phyloP scores from a whole-genome alignment of 1,140 invertebrate species.

The Drosophila insularis region DNA sequence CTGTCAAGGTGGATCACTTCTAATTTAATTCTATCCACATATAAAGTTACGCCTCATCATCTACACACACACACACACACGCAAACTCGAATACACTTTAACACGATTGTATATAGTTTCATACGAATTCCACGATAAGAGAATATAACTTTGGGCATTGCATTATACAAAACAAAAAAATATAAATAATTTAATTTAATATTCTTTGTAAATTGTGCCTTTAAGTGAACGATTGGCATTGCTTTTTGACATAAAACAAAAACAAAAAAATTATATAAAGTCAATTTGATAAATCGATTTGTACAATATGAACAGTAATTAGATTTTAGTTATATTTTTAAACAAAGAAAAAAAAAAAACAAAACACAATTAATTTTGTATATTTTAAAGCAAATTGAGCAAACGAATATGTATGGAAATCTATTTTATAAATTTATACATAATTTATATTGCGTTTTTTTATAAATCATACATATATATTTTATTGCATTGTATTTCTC shows the following conservation, averaged over 20 bases:
- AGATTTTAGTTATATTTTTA: slow-evolving; percentile 37
- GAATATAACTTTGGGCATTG: slow-evolving; percentile 47
- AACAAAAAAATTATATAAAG: slow-evolving; percentile 32
- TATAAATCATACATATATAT: slow-evolving; percentile 40
- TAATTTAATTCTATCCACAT: slow-evolving; percentile 73
- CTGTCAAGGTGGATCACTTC: slow-evolving; percentile 95
- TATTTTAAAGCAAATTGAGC: slow-evolving; percentile 53
- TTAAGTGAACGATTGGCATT: slow-evolving; percentile 70
- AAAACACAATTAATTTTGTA: slow-evolving; percentile 53
- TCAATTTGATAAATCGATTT: slow-evolving; percentile 34
- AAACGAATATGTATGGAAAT: slow-evolving; percentile 26
- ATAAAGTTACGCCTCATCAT: slow-evolving; percentile 40
- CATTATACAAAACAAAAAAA: slow-evolving; percentile 40
- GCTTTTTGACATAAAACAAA: slow-evolving; percentile 47
- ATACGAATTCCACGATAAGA: slow-evolving; percentile 59
- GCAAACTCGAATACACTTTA: not conserved
- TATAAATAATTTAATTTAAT: slow-evolving; percentile 59
- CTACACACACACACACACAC: slow-evolving; percentile 6
- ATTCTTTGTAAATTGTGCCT: slow-evolving; percentile 78
- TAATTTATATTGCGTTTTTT: slow-evolving; percentile 51
- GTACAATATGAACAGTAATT: slow-evolving; percentile 53
- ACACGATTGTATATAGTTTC: slow-evolving; percentile 66
- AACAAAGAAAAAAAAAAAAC: slow-evolving; percentile 14
- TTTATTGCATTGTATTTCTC: slow-evolving; percentile 48
- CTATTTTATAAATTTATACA: slow-evolving; percentile 56